These are phyloP conservation scores for Sebastes itinus DNA, from an alignment of 2,797 vertebrate genomes.

Conservation along the genomic window DNA sequence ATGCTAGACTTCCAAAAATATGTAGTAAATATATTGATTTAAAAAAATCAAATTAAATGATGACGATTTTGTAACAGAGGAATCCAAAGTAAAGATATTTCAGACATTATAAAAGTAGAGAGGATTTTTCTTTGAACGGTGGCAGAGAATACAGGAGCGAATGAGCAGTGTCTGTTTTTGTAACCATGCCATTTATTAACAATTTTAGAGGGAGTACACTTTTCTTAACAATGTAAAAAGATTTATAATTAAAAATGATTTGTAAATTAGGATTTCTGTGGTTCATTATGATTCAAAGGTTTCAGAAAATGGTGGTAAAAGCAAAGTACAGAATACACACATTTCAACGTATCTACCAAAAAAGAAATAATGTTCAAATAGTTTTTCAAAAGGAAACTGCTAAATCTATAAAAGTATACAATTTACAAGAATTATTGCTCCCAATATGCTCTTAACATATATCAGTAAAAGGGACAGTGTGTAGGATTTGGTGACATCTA, in stretches of 20 bases:
- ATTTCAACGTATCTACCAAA: background rate
- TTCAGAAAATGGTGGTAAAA: background rate
- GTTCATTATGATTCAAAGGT: background rate
- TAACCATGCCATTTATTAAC: background rate
- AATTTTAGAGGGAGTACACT: background rate
- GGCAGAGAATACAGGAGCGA: background rate
- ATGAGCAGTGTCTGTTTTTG: background rate
- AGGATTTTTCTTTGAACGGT: background rate
- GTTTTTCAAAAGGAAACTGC: background rate
- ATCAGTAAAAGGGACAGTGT: background rate
- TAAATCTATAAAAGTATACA: background rate
- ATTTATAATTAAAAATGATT: background rate
- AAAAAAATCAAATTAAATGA: too few species aligned
- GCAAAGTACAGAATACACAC: background rate
- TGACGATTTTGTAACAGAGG: background rate
- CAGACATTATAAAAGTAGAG: background rate
- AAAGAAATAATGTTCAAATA: background rate
- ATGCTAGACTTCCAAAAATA: too few species aligned
- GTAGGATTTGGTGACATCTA: too few species aligned
- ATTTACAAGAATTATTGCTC: background rate
- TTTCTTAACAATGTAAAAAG: background rate
- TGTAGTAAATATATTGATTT: too few species aligned
- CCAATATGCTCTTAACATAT: fast-evolving
- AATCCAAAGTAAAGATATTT: background rate
- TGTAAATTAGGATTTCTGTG: background rate